Conservation (phyloP, 2,888 invertebrate species). For the Nasonovia ribisnigri region DNA sequence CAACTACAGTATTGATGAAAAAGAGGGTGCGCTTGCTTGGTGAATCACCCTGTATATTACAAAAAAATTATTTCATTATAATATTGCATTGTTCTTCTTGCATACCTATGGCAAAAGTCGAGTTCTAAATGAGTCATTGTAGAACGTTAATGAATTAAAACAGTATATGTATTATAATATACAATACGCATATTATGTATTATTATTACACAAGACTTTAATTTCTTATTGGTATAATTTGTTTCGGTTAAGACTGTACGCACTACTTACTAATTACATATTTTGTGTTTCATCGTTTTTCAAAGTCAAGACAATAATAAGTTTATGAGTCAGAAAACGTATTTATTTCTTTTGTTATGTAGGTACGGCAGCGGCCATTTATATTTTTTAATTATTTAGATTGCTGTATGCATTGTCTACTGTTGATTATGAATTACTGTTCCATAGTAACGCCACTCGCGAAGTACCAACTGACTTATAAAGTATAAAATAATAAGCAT, state of each 20-base stretch:
- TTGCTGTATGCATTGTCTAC: constrained; percentile 9
- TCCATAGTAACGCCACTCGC: background rate
- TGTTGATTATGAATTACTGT: constrained; percentile 9
- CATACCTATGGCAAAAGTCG: background rate
- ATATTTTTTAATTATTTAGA: constrained; percentile 7
- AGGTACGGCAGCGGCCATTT: background rate
- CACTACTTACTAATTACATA: constrained; percentile 8
- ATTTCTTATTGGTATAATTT: background rate
- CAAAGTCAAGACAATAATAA: constrained; percentile 15
- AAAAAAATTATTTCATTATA: background rate
- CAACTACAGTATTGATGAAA: too few species aligned
- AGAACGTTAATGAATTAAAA: background rate
- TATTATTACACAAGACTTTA: constrained; percentile 4
- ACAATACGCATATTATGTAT: background rate
- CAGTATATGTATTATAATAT: background rate
- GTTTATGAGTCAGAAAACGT: constrained; percentile 9
- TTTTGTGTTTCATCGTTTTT: background rate
- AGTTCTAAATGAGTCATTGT: background rate
- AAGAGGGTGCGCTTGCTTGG: too few species aligned
- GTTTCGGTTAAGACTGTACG: background rate
- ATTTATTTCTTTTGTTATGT: background rate
- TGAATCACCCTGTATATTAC: too few species aligned
- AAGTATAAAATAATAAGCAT: background rate
- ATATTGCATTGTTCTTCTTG: background rate
- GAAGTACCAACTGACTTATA: background rate